These are phyloP conservation scores for Hippoglossus stenolepis DNA, from an alignment of 2,113 vertebrate genomes.

Conservation along the genomic window DNA sequence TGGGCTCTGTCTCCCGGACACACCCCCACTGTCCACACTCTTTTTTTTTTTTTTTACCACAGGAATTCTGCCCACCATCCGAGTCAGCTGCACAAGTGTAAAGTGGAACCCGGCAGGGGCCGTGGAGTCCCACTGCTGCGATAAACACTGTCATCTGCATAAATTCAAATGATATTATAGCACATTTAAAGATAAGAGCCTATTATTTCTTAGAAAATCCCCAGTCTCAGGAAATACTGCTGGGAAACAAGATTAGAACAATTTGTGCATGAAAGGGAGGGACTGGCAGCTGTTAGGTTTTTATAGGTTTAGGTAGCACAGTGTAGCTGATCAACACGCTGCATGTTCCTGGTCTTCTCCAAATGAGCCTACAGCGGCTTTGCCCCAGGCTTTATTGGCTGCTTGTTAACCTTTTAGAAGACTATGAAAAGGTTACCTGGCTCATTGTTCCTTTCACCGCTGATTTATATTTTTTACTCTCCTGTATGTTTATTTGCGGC, in stretches of 20 bases:
- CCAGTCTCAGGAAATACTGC: constrained; percentile 3
- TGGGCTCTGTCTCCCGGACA: constrained; percentile 61
- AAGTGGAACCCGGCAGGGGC: constrained; percentile 29
- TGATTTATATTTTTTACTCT: constrained; percentile 57
- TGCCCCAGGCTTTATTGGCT: constrained; percentile 63
- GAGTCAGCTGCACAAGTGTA: constrained; percentile 42
- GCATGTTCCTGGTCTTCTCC: constrained; percentile 33
- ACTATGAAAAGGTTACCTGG: constrained; percentile 73
- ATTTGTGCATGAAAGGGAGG: neutral
- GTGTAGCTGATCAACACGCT: neutral
- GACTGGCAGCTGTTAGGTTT: constrained; percentile 18
- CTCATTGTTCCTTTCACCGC: constrained; percentile 49
- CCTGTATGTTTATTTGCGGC: constrained; percentile 32
- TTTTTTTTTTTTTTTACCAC: constrained; percentile 38
- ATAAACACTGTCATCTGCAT: constrained; percentile 45
- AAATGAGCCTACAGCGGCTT: constrained; percentile 51
- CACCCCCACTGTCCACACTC: constrained; percentile 39
- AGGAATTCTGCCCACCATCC: constrained; percentile 43
- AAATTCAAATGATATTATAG: constrained; percentile 34
- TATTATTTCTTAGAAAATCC: constrained; percentile 28
- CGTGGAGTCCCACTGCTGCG: constrained; percentile 31
- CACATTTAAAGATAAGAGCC: constrained; percentile 38
- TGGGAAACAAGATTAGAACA: constrained; percentile 34
- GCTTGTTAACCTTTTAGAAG: constrained; percentile 79
- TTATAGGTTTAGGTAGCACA: constrained; percentile 4